Evolutionary conservation across 2,797 vertebrate species (phyloP).

Genomic region (Acrossocheilus fasciatus): DNA sequence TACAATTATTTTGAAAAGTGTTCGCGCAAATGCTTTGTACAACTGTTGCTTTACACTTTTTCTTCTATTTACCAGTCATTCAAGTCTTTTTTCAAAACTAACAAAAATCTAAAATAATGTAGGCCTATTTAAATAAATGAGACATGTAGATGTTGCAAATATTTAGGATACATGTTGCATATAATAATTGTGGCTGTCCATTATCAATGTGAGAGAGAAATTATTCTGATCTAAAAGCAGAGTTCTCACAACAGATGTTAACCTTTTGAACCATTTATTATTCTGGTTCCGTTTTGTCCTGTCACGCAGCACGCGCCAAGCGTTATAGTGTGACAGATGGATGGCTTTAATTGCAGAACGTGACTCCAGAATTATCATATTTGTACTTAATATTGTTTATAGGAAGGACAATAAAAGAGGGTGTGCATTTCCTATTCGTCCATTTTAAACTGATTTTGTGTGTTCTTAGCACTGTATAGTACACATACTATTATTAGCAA

Average conservation of each 20-base stretch:
- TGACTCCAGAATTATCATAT: slow-evolving; percentile 64
- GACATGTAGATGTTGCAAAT: slow-evolving; percentile 7
- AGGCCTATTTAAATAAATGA: not conserved
- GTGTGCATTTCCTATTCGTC: not conserved
- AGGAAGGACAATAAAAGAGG: not conserved
- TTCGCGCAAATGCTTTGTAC: not conserved
- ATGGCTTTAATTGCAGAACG: slow-evolving; percentile 72
- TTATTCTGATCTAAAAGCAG: slow-evolving; percentile 43
- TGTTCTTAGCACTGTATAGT: not conserved
- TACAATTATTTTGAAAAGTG: not conserved
- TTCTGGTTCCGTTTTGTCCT: slow-evolving; percentile 75
- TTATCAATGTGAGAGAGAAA: not conserved
- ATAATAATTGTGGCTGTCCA: not conserved
- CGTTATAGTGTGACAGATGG: slow-evolving; percentile 81
- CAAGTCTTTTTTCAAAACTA: not conserved
- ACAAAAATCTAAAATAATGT: not conserved
- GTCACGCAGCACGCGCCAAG: slow-evolving; percentile 69
- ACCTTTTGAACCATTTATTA: slow-evolving; percentile 68
- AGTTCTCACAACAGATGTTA: slow-evolving; percentile 72
- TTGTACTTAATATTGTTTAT: slow-evolving; percentile 32
- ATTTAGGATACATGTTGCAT: not conserved
- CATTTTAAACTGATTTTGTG: not conserved
- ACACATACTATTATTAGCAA: not conserved
- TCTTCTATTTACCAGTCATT: not conserved
- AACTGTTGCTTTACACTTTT: slow-evolving; percentile 7